Evolutionary conservation across 2,113 vertebrate genomes (phyloP), one percentile per base, ranked within the genome.

Genomic region (Cephalopholis sonnerati): DNA sequence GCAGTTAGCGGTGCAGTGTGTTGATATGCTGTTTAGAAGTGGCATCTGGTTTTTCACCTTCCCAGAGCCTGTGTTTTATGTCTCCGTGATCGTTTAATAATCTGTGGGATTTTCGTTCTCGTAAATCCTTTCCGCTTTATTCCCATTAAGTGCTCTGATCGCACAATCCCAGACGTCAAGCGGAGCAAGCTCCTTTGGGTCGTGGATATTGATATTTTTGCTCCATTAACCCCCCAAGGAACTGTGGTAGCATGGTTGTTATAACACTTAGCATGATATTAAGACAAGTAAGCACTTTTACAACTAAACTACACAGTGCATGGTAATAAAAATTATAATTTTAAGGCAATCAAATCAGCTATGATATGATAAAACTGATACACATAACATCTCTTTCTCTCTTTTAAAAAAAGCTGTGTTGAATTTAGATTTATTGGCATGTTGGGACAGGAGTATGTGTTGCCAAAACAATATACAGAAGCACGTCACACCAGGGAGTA

Each of bases 81-180:
- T 79, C 50, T 82, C 82, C 82, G 61, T 69, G 39, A 75, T 79
- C 63, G 29, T 84, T 78, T 88, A 74, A 81, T 89, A 85, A 91
- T 87, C 82, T 54, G 54, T 27, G 11, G 64, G 70, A 58, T 89
- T 91, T 90, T 79, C 1, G 15, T 79, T 63, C 82, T 68, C 65
- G 36, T 86, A 86, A 91, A 86, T 87, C 72, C 17, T 82, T 92
- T 87, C 78, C 58, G 57, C 81, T 91, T 91, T 70, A 83, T 85
- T 84, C 67, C 54, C 22, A 55, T 87, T 83, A 77, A 81, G 81
- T 32, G 3, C 53, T 63, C 67, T 69, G 62, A 81, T 89, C 82
- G 24, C 74, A 74, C 76, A 82, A 81, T 78, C 54, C 73, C 51
- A 75, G 72, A 79, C 48, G 44, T 75, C 84, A 86, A 84, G 81